A percentile compares a stretch with the other conserved stretches of the same genome.
These are phyloP conservation scores for Panthera tigris DNA, from an alignment of 2,113 vertebrate species.

Conservation along the genomic window DNA sequence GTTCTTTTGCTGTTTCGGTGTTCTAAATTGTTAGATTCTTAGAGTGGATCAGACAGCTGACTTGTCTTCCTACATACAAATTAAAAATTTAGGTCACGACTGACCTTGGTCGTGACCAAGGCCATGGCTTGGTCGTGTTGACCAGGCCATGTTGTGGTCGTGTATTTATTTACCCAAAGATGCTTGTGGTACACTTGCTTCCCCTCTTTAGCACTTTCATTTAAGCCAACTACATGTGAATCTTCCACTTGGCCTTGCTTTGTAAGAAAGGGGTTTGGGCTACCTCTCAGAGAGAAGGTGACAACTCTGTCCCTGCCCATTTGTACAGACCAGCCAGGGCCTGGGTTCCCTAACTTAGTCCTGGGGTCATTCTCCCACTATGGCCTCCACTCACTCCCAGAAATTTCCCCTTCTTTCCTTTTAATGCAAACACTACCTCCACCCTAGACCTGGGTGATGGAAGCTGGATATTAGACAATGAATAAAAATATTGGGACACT, in stretches of 20 bases:
- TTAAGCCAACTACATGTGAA: background rate
- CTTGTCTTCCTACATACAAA: background rate
- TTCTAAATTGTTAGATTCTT: background rate
- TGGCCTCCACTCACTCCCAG: background rate
- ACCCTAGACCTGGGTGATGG: background rate
- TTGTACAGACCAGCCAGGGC: background rate
- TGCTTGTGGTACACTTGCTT: background rate
- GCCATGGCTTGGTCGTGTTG: no score
- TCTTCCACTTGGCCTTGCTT: background rate
- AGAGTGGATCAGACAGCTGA: background rate
- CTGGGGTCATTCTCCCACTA: background rate
- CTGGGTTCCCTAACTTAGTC: background rate
- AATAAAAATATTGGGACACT: background rate
- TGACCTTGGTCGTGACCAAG: no score
- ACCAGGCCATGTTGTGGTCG: background rate
- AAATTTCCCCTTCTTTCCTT: background rate
- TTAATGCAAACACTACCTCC: background rate
- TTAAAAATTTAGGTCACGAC: background rate
- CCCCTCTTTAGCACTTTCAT: background rate
- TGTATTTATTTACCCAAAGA: background rate
- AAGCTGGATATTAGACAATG: background rate
- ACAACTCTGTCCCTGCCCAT: background rate
- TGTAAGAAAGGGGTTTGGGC: background rate
- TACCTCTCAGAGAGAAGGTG: background rate
- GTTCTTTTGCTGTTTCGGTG: background rate